Conservation (phyloP, 35 echinoderm and acorn worm species). For the Patiria miniata region DNA sequence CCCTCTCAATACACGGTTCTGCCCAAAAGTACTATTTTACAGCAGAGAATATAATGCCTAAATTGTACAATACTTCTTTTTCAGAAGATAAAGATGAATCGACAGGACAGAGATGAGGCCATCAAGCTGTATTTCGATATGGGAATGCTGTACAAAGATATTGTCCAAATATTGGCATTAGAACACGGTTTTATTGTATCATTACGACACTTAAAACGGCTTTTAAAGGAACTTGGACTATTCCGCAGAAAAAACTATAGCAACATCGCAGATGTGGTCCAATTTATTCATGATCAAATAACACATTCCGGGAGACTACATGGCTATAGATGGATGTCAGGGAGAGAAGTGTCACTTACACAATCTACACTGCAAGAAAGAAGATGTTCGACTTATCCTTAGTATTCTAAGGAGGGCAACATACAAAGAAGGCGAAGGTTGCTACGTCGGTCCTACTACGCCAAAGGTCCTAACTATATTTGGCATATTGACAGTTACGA, state of each 20-base stretch:
- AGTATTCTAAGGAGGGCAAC: conserved; percentile 43
- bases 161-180: not conserved
- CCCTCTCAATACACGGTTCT: no score
- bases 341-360: conserved; percentile 20
- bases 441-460: conserved; percentile 31
- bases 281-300: conserved; percentile 50
- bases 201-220: conserved; percentile 25
- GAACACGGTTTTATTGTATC: conserved; percentile 8
- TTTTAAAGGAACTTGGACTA: conserved; percentile 3
- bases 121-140: conserved; percentile 38
- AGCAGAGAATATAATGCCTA: no score
- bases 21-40: no score
- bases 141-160: conserved; percentile 30
- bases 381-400: conserved; percentile 54
- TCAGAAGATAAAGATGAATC: no score
- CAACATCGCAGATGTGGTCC: conserved; percentile 43
- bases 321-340: conserved; percentile 67
- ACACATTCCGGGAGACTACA: conserved; percentile 59
- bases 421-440: conserved; percentile 34
- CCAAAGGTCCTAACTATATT: conserved; percentile 54
- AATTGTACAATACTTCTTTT: no score
- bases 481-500: conserved; percentile 83
- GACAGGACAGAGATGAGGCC: not conserved
- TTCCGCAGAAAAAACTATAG: conserved; percentile 35
- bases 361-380: conserved; percentile 40